Base-by-base conservation (phyloP, 2,888 invertebrate genomes). In the Orchestes rusci region DNA sequence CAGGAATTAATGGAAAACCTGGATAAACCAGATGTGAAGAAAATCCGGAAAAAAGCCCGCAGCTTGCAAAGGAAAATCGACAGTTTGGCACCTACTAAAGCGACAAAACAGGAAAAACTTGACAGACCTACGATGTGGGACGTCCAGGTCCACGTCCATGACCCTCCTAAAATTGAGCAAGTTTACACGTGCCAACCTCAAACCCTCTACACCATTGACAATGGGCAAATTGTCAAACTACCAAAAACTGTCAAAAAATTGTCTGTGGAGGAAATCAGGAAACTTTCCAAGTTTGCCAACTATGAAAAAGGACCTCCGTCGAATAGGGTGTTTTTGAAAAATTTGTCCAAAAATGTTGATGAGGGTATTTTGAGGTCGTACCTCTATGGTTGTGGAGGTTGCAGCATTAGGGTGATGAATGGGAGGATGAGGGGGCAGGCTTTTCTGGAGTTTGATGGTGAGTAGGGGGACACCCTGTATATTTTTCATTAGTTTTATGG, bases 391-490 rank as follows among this genome's bases (percentile, higher is more conserved):
- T n/a, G n/a, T n/a, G n/a, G n/a, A n/a, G n/a, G n/a, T n/a, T n/a
- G n/a, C n/a, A n/a, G n/a, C n/a, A n/a, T n/a, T n/a, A 63, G 69
- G 39, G 53, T 76, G 27, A 68, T 77, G 71, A 65, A 66, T 0
- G 77, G 77, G 1, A 69, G 70, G 44, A 75, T 77, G 76, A 68
- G 70, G 48, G 77, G 77, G 4, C 77, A 77, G 56, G 77, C 76
- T 1, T 77, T 77, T 63, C 68, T 75, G 2, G 65, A 70, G 23
- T 75, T 77, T 55, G 62, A 65, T 58, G 64, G 78, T 77, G 63
- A 58, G 58, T 43, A n/a, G n/a, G n/a, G n/a, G n/a, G n/a, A n/a
- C n/a, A n/a, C n/a, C n/a, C n/a, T n/a, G n/a, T n/a, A n/a, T n/a
- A n/a, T n/a, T n/a, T n/a, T n/a, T n/a, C n/a, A n/a, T n/a, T n/a